These are phyloP conservation scores for Acrocephalus kingi DNA, from an alignment of 2,113 vertebrate species.

Conservation along the genomic window DNA sequence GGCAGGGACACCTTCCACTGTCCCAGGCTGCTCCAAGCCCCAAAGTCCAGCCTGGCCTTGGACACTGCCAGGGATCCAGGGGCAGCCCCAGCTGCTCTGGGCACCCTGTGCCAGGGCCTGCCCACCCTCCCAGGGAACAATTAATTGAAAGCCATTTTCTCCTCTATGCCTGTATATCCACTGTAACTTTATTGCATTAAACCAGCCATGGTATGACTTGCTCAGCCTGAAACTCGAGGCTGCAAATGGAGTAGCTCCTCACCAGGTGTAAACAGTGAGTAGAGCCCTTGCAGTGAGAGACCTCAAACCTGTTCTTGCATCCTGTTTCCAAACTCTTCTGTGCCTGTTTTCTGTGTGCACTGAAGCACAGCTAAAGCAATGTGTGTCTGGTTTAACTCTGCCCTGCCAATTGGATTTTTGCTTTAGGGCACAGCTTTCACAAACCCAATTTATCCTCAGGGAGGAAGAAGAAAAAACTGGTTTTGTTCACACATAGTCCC, in stretches of 20 bases:
- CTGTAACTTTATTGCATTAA: not conserved
- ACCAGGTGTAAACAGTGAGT: not conserved
- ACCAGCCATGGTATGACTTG: not conserved
- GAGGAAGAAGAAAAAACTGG: no score
- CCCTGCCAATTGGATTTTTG: not conserved
- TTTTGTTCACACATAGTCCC: not conserved
- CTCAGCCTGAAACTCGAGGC: not conserved
- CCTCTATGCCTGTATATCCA: not conserved
- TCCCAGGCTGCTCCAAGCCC: not conserved
- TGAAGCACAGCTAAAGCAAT: not conserved
- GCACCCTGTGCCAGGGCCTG: not conserved
- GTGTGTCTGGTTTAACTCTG: not conserved
- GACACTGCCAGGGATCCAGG: not conserved
- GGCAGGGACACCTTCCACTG: not conserved
- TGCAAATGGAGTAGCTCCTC: not conserved
- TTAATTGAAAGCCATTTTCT: not conserved
- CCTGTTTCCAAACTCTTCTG: not conserved
- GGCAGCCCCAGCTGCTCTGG: not conserved
- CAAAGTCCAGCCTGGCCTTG: not conserved
- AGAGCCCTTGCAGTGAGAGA: not conserved
- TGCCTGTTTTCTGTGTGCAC: not conserved
- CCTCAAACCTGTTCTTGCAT: not conserved
- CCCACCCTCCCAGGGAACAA: not conserved
- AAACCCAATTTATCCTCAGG: not conserved
- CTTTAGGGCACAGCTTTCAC: not conserved